phyloP scores from a whole-genome alignment of 2,797 vertebrate genomes.

The Aphelocoma californica region DNA sequence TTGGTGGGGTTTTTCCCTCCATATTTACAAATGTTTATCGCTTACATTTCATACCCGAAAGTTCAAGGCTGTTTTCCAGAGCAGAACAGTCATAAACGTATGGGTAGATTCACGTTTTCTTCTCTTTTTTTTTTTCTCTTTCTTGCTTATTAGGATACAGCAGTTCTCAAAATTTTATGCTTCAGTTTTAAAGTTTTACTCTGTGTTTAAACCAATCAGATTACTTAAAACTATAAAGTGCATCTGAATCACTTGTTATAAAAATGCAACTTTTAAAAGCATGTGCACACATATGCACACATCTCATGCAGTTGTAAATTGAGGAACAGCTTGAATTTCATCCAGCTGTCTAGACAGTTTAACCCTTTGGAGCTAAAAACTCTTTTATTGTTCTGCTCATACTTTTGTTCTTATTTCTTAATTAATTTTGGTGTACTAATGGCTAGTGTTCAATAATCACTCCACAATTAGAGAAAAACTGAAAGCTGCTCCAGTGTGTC shows the following conservation, averaged over 20 bases:
- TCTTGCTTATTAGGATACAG: neutral
- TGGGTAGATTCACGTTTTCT: neutral
- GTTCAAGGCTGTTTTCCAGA: neutral
- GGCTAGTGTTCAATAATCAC: neutral
- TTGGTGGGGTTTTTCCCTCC: rapidly evolving
- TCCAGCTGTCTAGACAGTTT: neutral
- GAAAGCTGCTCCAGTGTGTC: neutral
- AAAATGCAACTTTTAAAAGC: neutral
- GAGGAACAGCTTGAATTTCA: neutral
- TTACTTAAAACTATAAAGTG: neutral
- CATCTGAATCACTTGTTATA: neutral
- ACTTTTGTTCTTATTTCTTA: neutral
- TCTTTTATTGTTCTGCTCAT: neutral
- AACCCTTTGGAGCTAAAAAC: neutral
- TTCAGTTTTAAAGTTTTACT: neutral
- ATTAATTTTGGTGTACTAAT: neutral
- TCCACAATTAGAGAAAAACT: neutral
- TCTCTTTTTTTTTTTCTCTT: neutral
- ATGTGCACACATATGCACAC: neutral
- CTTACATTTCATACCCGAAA: neutral
- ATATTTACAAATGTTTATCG: neutral
- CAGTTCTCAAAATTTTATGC: neutral
- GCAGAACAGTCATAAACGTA: neutral
- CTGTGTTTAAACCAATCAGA: neutral
- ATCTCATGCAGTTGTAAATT: neutral